Evolutionary conservation across 1,140 invertebrate species (phyloP).

Genomic region (Drosophila littoralis): DNA sequence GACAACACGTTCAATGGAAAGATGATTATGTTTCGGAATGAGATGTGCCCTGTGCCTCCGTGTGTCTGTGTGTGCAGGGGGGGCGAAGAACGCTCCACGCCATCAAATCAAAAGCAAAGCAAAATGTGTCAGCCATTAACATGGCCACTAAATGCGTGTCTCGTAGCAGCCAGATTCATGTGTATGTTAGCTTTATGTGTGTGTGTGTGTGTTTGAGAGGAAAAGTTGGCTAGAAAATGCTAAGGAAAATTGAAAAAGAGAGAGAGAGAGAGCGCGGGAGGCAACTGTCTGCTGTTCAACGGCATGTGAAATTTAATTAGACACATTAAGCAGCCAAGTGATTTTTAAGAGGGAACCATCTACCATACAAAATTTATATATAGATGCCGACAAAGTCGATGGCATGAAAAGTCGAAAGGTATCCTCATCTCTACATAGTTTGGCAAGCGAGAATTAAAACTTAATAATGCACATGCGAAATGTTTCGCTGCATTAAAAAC

Average conservation of each 20-base stretch:
- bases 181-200: constrained; percentile 8
- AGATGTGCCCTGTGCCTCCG: constrained; percentile 21
- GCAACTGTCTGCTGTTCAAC: constrained; percentile 46
- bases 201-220: constrained; percentile 4
- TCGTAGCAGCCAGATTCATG: constrained; percentile 42
- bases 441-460: neutral
- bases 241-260: neutral
- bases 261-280: neutral
- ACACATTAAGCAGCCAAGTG: constrained; percentile 38
- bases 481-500: neutral
- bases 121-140: constrained; percentile 57
- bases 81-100: neutral
- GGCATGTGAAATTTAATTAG: constrained; percentile 66
- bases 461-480: neutral
- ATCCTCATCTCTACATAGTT: constrained; percentile 3
- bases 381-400: constrained; percentile 7
- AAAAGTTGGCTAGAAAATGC: constrained; percentile 10
- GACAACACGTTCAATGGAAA: constrained; percentile 69
- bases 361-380: too few relatives aligned
- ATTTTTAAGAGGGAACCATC: constrained; percentile 25
- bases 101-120: constrained; percentile 46
- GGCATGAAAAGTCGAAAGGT: constrained; percentile 4
- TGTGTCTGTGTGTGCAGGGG: neutral
- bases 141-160: constrained; percentile 58
- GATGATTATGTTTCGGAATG: constrained; percentile 57